Evolutionary conservation across 2,888 invertebrate genomes (phyloP).

Genomic region (Escarpia spicata): DNA sequence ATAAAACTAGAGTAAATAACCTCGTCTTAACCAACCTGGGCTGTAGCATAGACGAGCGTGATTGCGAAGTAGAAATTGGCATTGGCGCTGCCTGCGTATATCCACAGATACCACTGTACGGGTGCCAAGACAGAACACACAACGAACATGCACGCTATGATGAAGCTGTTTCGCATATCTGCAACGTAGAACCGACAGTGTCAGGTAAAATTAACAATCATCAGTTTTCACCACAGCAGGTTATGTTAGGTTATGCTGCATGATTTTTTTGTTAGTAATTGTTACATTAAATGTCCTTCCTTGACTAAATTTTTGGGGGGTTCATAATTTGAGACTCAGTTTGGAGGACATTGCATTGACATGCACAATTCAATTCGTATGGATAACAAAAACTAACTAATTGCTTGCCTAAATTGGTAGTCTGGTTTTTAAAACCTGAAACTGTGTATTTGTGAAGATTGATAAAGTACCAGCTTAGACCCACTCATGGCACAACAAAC

Average conservation of each 20-base stretch:
- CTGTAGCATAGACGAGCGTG: slow-evolving; percentile 77
- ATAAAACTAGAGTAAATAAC: neutral
- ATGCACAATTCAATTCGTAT: too few species aligned
- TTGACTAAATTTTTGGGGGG: too few species aligned
- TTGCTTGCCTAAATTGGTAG: too few species aligned
- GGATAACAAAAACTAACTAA: too few species aligned
- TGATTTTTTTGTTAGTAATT: neutral
- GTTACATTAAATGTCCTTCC: neutral
- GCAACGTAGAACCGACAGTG: slow-evolving; percentile 58
- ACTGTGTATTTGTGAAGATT: too few species aligned
- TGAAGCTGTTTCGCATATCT: slow-evolving; percentile 95
- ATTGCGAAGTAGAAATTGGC: slow-evolving; percentile 99
- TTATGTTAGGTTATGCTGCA: neutral
- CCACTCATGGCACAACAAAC: too few species aligned
- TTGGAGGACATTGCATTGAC: too few species aligned
- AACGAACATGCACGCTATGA: slow-evolving; percentile 89
- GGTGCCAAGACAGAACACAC: slow-evolving; percentile 91
- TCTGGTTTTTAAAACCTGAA: too few species aligned
- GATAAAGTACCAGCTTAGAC: too few species aligned
- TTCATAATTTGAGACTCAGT: too few species aligned
- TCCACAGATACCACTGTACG: slow-evolving; percentile 97
- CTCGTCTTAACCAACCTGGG: slow-evolving; percentile 50
- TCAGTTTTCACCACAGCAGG: neutral
- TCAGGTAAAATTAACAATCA: neutral
- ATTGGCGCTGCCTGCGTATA: slow-evolving; percentile 96